A percentile compares a stretch with the other conserved stretches of the same genome.
These are phyloP conservation scores for Dolichopus griseipennis DNA, from an alignment of 2,888 invertebrate genomes.

Conservation along the genomic window DNA sequence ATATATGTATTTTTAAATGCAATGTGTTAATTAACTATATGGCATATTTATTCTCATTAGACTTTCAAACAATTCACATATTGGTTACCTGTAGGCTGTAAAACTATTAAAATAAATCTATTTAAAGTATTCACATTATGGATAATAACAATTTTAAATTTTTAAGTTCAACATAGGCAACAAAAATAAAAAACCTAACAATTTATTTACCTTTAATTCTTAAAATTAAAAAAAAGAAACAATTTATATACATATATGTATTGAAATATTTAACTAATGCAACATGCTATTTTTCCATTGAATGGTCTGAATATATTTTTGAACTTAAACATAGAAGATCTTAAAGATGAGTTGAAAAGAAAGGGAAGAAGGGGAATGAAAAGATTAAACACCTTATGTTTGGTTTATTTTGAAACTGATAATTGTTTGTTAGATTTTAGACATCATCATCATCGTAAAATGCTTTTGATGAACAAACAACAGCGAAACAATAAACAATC, in stretches of 20 bases:
- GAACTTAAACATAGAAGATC: no score
- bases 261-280: no score
- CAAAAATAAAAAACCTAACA: neutral
- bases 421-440: neutral
- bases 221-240: neutral
- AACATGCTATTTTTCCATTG: constrained; percentile 1
- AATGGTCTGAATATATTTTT: neutral
- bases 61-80: neutral
- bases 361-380: no score
- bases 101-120: constrained; percentile 2
- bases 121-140: neutral
- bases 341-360: no score
- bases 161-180: neutral
- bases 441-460: neutral
- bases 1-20: neutral
- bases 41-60: neutral
- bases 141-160: neutral
- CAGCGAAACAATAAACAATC: no score
- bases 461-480: no score
- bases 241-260: no score
- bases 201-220: neutral
- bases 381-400: no score
- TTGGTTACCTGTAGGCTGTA: neutral
- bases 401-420: neutral
- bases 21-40: constrained; percentile 1